These are phyloP conservation scores for Anorthoa munda DNA, from an alignment of 2,888 invertebrate species.

Conservation along the genomic window DNA sequence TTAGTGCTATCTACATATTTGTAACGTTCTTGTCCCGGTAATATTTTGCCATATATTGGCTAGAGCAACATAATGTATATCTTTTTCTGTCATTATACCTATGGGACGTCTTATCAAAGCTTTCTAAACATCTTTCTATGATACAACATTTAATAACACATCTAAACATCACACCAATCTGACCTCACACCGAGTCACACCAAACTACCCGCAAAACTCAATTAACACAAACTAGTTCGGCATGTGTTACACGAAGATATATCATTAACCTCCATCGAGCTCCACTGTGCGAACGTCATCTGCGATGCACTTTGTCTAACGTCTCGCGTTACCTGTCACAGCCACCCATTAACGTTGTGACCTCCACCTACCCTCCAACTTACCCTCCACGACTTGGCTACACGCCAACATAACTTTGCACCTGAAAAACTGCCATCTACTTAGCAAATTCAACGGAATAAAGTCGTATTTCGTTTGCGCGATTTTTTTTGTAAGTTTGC, in stretches of 20 bases:
- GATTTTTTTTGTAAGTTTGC: slow-evolving; percentile 61
- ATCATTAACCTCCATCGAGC: slow-evolving; percentile 67
- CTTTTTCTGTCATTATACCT: neutral
- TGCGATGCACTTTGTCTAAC: slow-evolving; percentile 88
- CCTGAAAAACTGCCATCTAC: slow-evolving; percentile 63
- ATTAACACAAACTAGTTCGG: slow-evolving; percentile 51
- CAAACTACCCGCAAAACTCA: slow-evolving; percentile 46
- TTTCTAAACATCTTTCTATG: neutral
- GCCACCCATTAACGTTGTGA: slow-evolving; percentile 87
- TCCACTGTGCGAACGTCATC: slow-evolving; percentile 70
- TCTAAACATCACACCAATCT: neutral
- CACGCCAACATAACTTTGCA: slow-evolving; percentile 74
- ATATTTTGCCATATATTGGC: neutral
- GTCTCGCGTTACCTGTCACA: slow-evolving; percentile 89
- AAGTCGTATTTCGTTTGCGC: slow-evolving; percentile 69
- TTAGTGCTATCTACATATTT: neutral
- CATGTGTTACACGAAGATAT: slow-evolving; percentile 48
- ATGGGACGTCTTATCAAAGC: neutral
- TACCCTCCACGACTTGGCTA: slow-evolving; percentile 82
- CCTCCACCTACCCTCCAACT: slow-evolving; percentile 84
- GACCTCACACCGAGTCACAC: neutral
- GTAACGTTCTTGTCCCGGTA: neutral
- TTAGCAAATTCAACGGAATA: slow-evolving; percentile 67
- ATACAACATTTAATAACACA: neutral
- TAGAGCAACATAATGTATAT: neutral